Base-by-base conservation (phyloP, 2,797 vertebrate species). In the Tenualosa ilisha region DNA sequence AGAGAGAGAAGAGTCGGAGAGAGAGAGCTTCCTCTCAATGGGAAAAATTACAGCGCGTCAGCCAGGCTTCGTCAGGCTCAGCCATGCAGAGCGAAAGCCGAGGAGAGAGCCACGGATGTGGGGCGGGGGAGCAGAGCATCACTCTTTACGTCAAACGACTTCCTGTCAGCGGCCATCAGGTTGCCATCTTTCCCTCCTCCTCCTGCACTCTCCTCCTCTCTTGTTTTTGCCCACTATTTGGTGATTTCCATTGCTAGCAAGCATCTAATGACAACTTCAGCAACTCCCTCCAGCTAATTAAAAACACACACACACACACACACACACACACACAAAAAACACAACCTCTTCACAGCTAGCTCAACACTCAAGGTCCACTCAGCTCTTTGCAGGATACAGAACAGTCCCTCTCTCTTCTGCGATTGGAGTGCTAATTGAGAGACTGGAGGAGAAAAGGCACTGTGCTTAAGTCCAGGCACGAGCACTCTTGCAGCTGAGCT, bases 81-180 rank as follows among this genome's bases (percentile, higher is more conserved):
- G 53, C 31, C 61, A 83, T 17, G 82, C 59, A 72, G 68, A 75
- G 68, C 9, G 59, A 63, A 40, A 51, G 75, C 51, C 22, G 1
- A 17, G 37, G 72, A 54, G 72, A 56, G 17, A 81, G 5, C 6
- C 11, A 26, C 6, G 9, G 37, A 61, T 6, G 26, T 37, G 13
- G 63, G 31, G 31, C 17, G 26, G 12, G 4, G 31, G 13, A 37
- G 26, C 4, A 20, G 15, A 79, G 65, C 31, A 31, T 56, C 54
- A 43, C 43, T 20, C n/a, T 83, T 24, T 79, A 40, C 31, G 85
- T 88, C 22, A 79, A 54, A 86, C 56, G 79, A 31, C 81, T 88
- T 89, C 84, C 82, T 86, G 63, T 82, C 82, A 85, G 82, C 56
- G 56, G 84, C 15, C 75, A 65, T 31, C 40, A 51, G 88, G 87